Evolutionary conservation across 2,888 invertebrate genomes (phyloP).

Genomic region (Pheosia gnoma): DNA sequence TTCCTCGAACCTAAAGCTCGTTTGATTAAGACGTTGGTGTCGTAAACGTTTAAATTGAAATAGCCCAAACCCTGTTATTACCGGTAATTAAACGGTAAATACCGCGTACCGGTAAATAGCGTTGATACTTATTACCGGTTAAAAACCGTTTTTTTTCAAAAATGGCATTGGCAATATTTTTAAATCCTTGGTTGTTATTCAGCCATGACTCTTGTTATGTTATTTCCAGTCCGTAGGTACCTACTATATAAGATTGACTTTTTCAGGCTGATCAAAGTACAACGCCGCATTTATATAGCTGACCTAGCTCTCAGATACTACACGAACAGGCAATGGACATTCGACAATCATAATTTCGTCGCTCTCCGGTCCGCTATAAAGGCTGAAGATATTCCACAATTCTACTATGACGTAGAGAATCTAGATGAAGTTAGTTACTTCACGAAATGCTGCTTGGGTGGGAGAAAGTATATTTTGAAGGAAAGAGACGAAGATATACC

Average conservation of each 20-base stretch:
- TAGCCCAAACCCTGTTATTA: no score
- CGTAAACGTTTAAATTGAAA: no score
- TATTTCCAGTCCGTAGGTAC: background rate
- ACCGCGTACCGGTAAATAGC: no score
- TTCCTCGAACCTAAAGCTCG: no score
- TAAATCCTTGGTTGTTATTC: no score
- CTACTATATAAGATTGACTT: background rate
- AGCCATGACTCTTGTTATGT: no score
- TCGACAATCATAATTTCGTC: slow-evolving; percentile 84
- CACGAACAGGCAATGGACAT: slow-evolving; percentile 89
- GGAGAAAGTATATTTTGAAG: slow-evolving; percentile 2
- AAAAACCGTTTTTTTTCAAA: no score
- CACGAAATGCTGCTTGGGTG: slow-evolving; percentile 3
- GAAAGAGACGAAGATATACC: slow-evolving; percentile 6
- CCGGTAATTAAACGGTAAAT: no score
- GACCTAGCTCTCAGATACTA: slow-evolving; percentile 89
- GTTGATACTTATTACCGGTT: no score
- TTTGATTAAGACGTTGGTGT: no score
- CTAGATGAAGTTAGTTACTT: background rate
- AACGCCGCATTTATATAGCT: slow-evolving; percentile 90
- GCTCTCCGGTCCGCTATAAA: background rate
- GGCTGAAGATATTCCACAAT: background rate
- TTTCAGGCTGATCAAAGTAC: slow-evolving; percentile 89
- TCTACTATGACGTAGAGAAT: background rate
- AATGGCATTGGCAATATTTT: no score